Conservation (phyloP, 2,113 vertebrate genomes). For the Galemys pyrenaicus region DNA sequence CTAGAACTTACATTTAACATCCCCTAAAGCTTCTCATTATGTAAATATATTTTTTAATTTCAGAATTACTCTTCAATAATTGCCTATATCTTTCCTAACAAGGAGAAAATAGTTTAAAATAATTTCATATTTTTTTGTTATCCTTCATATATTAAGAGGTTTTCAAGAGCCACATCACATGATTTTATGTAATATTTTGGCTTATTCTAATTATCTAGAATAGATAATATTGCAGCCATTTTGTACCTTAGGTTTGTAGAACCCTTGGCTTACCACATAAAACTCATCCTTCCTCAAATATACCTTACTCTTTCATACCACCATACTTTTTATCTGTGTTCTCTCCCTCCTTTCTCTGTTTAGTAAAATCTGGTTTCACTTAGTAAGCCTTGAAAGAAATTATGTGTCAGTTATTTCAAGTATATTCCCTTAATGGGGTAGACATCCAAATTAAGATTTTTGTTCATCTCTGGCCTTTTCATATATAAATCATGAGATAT, state of each 20-base stretch:
- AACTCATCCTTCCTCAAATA: neutral
- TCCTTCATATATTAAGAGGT: neutral
- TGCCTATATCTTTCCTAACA: neutral
- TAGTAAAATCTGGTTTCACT: constrained; percentile 1
- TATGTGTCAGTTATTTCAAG: neutral
- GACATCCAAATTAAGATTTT: neutral
- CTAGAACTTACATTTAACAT: neutral
- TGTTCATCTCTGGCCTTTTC: neutral
- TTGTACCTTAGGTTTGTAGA: neutral
- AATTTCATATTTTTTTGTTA: constrained; percentile 3
- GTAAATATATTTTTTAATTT: neutral
- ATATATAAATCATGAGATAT: neutral
- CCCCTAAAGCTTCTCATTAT: neutral
- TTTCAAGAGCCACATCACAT: constrained; percentile 1
- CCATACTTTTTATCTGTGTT: neutral
- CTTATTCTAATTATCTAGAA: neutral
- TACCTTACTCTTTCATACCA: neutral
- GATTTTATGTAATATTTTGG: neutral
- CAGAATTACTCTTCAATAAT: neutral
- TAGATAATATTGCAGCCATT: neutral
- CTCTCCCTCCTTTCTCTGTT: neutral
- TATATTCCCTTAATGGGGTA: neutral
- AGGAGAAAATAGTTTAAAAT: constrained; percentile 19
- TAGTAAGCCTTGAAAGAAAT: neutral
- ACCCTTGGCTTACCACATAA: neutral